phyloP scores from a whole-genome alignment of 2,888 invertebrate genomes.

The Zeuzera pyrina region DNA sequence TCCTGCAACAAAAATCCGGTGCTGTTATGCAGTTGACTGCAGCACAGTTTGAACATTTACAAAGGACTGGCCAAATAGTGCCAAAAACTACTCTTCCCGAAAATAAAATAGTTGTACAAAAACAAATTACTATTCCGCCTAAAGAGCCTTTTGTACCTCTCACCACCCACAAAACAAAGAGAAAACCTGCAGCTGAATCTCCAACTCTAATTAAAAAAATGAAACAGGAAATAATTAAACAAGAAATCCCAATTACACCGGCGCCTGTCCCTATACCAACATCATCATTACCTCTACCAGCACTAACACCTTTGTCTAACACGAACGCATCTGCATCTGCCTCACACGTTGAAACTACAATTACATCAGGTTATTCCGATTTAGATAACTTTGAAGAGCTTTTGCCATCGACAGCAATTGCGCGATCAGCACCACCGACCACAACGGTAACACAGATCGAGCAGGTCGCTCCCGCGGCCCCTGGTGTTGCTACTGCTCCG shows the following conservation, averaged over 20 bases:
- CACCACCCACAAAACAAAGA: slow-evolving; percentile 35
- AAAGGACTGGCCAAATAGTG: slow-evolving; percentile 61
- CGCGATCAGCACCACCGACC: slow-evolving; percentile 21
- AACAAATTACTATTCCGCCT: slow-evolving; percentile 34
- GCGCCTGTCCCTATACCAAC: slow-evolving; percentile 25
- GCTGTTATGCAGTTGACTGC: slow-evolving; percentile 61
- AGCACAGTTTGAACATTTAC: slow-evolving; percentile 65
- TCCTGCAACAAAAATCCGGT: slow-evolving; percentile 63
- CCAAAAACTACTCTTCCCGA: slow-evolving; percentile 42
- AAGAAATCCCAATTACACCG: slow-evolving; percentile 26
- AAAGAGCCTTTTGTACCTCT: slow-evolving; percentile 30
- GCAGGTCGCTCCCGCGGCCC: slow-evolving; percentile 21
- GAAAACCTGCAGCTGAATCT: slow-evolving; percentile 36
- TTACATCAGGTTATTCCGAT: slow-evolving; percentile 31
- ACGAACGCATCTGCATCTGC: slow-evolving; percentile 16
- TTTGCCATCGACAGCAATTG: slow-evolving; percentile 60
- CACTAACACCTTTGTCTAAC: slow-evolving; percentile 31
- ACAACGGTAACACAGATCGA: slow-evolving; percentile 17
- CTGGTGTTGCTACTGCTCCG: slow-evolving; percentile 9
- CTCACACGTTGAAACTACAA: slow-evolving; percentile 1
- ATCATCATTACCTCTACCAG: slow-evolving; percentile 18
- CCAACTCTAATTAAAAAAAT: slow-evolving; percentile 40
- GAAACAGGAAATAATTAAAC: slow-evolving; percentile 42
- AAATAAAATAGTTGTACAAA: slow-evolving; percentile 45
- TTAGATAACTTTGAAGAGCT: slow-evolving; percentile 62